Evolutionary conservation across 1,140 invertebrate species (phyloP).

Genomic region (Drosophila gunungcola): DNA sequence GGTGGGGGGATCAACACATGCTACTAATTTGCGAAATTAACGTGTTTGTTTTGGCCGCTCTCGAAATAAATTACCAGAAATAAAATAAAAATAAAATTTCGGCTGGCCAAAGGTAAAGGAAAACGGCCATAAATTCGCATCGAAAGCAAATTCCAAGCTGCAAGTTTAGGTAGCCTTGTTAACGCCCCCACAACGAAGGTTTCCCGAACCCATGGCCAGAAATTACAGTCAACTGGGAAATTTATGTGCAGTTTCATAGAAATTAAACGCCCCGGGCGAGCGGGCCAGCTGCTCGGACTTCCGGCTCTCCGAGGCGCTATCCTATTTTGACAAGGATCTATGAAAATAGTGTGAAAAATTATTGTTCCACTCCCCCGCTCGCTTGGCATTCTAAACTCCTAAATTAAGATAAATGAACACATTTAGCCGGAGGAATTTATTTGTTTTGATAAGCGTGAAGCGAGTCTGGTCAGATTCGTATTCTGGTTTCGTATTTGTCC

Average conservation of each 20-base stretch:
- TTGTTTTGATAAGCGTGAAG: conserved; percentile 60
- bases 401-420: conserved; percentile 73
- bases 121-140: conserved; percentile 72
- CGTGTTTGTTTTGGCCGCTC: conserved; percentile 70
- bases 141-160: conserved; percentile 60
- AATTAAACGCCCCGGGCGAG: conserved; percentile 62
- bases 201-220: conserved; percentile 13
- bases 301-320: conserved; percentile 35
- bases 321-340: conserved; percentile 49
- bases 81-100: conserved; percentile 20
- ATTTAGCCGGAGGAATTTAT: conserved; percentile 66
- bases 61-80: conserved; percentile 64
- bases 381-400: conserved; percentile 35
- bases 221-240: conserved; percentile 64
- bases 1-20: conserved; percentile 61
- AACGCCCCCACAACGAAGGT: conserved; percentile 44
- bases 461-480: conserved; percentile 21
- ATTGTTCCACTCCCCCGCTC: conserved; percentile 24
- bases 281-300: conserved; percentile 56
- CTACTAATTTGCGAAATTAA: conserved; percentile 75
- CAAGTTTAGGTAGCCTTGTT: conserved; percentile 67
- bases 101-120: conserved; percentile 46
- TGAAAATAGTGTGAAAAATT: conserved; percentile 74
- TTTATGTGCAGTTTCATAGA: conserved; percentile 69
- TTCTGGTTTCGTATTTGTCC: conserved; percentile 1